phyloP scores from a whole-genome alignment of 1,140 invertebrate genomes.

The Heterodera schachtii region DNA sequence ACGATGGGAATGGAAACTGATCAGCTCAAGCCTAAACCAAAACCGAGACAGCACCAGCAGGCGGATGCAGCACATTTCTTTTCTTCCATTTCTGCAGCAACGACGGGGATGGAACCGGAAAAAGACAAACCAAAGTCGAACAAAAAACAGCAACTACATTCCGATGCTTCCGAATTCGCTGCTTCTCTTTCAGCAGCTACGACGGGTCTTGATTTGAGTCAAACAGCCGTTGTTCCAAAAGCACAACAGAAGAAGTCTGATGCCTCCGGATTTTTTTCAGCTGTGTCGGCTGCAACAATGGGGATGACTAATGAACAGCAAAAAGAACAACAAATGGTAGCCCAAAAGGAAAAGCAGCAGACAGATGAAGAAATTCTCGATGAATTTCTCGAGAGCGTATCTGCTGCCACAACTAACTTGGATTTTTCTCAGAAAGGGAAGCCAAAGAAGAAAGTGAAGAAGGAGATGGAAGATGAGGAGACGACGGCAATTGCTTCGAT shows the following conservation, averaged over 20 bases:
- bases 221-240: background rate
- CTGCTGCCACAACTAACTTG: background rate
- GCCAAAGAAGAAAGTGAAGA: background rate
- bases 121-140: background rate
- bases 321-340: background rate
- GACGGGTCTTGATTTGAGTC: background rate
- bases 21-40: background rate
- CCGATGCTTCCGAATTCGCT: background rate
- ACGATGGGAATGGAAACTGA: background rate
- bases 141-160: background rate
- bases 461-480: background rate
- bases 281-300: background rate
- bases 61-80: too few species aligned
- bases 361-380: background rate
- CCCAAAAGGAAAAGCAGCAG: background rate
- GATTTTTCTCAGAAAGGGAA: background rate
- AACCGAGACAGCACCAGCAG: too few species aligned
- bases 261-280: too few species aligned
- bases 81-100: too few species aligned
- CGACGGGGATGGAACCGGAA: too few species aligned
- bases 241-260: background rate
- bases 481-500: background rate
- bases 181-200: background rate
- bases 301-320: too few species aligned
- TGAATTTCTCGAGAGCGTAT: background rate